Conservation (phyloP, 2,888 invertebrate species). For the Campoplex capitator region DNA sequence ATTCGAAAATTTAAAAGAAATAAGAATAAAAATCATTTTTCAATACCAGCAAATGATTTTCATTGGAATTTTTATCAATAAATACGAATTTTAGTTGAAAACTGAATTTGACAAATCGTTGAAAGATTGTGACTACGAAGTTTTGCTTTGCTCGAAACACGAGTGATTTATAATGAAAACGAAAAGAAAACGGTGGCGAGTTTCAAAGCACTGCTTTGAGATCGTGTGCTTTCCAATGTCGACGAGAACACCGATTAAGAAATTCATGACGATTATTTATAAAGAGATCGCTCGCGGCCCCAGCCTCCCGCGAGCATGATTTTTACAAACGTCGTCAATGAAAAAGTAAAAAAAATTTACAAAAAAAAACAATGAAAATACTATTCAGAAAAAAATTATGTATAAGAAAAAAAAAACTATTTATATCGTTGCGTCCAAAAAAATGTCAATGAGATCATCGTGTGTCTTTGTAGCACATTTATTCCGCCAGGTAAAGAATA, state of each 20-base stretch:
- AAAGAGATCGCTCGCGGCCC: constrained; percentile 70
- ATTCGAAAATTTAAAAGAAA: too few species aligned
- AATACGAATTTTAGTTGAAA: not conserved
- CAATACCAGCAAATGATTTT: not conserved
- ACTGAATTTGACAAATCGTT: not conserved
- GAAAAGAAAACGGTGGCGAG: not conserved
- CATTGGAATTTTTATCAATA: not conserved
- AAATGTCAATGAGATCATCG: constrained; percentile 64
- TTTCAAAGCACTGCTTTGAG: not conserved
- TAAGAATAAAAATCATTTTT: not conserved
- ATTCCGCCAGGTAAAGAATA: constrained; percentile 24
- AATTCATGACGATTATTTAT: constrained; percentile 56
- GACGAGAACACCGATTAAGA: constrained; percentile 26
- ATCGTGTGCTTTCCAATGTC: constrained; percentile 38
- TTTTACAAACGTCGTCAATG: constrained; percentile 43
- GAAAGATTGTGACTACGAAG: not conserved
- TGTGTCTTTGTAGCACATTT: constrained; percentile 59
- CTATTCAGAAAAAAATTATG: constrained; percentile 40
- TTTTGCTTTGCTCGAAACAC: not conserved
- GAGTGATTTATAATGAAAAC: not conserved
- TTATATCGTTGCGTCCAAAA: constrained; percentile 65
- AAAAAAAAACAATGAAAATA: not conserved
- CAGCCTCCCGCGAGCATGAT: constrained; percentile 75
- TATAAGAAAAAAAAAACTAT: constrained; percentile 24
- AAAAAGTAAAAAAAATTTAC: constrained; percentile 19